Conservation (phyloP, 2,113 vertebrate genomes). For the Aix galericulata region DNA sequence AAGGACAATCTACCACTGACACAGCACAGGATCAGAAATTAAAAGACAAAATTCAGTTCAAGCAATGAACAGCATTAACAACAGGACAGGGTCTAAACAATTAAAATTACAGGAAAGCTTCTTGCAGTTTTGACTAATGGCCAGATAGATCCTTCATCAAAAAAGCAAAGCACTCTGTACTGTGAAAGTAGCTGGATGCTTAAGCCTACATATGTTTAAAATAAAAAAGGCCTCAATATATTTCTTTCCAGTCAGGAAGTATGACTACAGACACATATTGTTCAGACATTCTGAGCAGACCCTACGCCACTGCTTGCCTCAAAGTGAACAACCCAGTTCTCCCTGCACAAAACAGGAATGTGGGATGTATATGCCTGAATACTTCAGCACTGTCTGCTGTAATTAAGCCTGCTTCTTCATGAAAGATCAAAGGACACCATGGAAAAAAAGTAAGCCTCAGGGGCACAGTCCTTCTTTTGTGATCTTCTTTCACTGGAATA, state of each 20-base stretch:
- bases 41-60: background rate
- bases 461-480: background rate
- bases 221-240: background rate
- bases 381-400: background rate
- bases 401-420: conserved; percentile 19
- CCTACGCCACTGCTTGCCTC: background rate
- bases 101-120: background rate
- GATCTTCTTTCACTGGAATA: conserved; percentile 1
- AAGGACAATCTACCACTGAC: background rate
- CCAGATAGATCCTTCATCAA: background rate
- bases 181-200: background rate
- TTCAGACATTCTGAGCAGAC: background rate
- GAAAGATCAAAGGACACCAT: background rate
- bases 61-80: background rate
- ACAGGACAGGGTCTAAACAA: background rate
- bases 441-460: background rate
- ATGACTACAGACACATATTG: background rate
- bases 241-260: background rate
- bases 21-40: background rate
- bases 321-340: background rate
- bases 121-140: background rate
- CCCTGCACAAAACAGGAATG: background rate
- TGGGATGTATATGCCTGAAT: background rate
- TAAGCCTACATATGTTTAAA: background rate
- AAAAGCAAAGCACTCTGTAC: background rate